Evolutionary conservation across 2,113 vertebrate species (phyloP).

Genomic region (Theropithecus gelada): DNA sequence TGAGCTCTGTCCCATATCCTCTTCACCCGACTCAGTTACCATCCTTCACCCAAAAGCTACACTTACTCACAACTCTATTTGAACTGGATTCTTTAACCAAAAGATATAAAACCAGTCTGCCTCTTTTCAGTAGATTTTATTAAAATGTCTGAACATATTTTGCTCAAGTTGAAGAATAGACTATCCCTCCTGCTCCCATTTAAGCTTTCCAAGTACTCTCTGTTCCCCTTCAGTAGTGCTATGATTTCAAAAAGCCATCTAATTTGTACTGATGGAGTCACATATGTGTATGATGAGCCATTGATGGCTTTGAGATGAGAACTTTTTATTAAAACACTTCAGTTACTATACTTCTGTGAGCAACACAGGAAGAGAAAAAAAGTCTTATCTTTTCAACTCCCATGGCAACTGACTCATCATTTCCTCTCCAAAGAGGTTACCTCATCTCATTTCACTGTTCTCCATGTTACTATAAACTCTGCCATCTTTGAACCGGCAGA

Average conservation of each 20-base stretch:
- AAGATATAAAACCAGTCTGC: neutral
- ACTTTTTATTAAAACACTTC: slow-evolving; percentile 40
- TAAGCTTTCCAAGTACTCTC: slow-evolving; percentile 26
- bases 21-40: neutral
- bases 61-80: neutral
- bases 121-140: neutral
- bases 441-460: neutral
- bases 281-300: neutral
- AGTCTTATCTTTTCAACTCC: neutral
- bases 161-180: neutral
- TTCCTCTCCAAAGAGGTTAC: slow-evolving; percentile 32
- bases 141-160: neutral
- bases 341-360: slow-evolving; percentile 27
- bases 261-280: slow-evolving; percentile 14
- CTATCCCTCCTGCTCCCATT: neutral
- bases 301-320: slow-evolving; percentile 20
- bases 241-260: slow-evolving; percentile 10
- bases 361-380: slow-evolving; percentile 36
- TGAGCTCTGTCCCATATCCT: neutral
- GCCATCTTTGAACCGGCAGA: neutral
- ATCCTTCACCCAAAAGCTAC: neutral
- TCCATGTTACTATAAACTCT: neutral
- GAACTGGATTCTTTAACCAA: neutral
- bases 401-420: slow-evolving; percentile 31
- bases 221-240: neutral